Percentiles rank a stretch among this genome's conserved stretches.
These are phyloP conservation scores for Sebastes iracundus DNA, from an alignment of 2,797 vertebrate genomes.

Conservation along the genomic window DNA sequence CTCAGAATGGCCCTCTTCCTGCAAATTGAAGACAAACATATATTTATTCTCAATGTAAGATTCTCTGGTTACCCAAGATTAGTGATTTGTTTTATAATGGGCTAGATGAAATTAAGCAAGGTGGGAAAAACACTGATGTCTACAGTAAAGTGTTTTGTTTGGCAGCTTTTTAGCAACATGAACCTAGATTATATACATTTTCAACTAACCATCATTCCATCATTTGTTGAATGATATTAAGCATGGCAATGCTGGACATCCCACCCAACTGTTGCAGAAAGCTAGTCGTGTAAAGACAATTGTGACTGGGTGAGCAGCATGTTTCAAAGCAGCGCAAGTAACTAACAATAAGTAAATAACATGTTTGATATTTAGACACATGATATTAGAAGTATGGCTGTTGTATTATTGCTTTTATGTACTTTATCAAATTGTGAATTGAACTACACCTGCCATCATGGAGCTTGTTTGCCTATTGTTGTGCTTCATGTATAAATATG, in stretches of 20 bases:
- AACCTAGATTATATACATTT: background rate
- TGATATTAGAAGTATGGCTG: too few relatives aligned
- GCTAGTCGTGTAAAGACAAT: background rate
- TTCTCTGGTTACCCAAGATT: background rate
- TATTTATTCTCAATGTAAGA: background rate
- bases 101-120: background rate
- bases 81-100: too few relatives aligned
- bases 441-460: too few relatives aligned
- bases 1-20: conserved; percentile 95
- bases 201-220: background rate
- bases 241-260: too few relatives aligned
- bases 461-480: too few relatives aligned
- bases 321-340: background rate
- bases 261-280: background rate
- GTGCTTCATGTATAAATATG: too few relatives aligned
- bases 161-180: background rate
- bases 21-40: conserved; percentile 5
- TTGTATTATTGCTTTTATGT: too few relatives aligned
- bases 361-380: too few relatives aligned
- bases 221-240: background rate
- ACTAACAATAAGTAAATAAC: too few relatives aligned
- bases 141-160: background rate
- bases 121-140: background rate
- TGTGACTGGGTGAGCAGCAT: background rate
- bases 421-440: too few relatives aligned